A percentile compares a stretch with the other conserved stretches of the same genome.
These are phyloP conservation scores for Catagonus wagneri DNA, from an alignment of 2,113 vertebrate genomes.

Conservation along the genomic window DNA sequence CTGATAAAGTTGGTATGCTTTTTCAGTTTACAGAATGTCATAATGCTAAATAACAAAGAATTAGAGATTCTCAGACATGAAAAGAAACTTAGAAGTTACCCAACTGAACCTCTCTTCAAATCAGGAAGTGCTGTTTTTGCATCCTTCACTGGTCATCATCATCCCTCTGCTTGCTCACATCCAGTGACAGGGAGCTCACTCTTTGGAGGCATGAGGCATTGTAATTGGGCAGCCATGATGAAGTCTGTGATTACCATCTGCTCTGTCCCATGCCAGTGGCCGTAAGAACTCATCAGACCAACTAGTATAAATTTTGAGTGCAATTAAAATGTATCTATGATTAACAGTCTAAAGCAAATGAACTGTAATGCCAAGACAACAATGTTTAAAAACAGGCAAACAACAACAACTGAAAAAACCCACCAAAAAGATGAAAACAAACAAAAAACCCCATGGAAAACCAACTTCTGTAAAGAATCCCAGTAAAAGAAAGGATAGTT, in stretches of 20 bases:
- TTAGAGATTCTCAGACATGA: background rate
- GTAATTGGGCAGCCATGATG: background rate
- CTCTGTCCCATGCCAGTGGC: background rate
- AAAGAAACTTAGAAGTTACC: background rate
- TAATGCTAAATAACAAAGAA: slow-evolving; percentile 10
- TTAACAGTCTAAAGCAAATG: background rate
- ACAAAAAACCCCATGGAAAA: background rate
- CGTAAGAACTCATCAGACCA: background rate
- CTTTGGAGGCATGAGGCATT: background rate
- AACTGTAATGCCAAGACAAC: background rate
- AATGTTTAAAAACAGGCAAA: background rate
- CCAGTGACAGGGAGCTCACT: background rate
- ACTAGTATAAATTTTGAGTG: background rate
- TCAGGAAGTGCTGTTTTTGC: background rate
- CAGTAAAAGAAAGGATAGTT: background rate
- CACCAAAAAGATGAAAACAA: background rate
- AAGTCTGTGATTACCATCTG: background rate
- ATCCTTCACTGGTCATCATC: background rate
- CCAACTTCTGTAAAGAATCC: background rate
- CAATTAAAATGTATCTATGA: background rate
- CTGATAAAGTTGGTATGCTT: background rate
- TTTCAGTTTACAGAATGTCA: background rate
- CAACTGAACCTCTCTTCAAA: background rate
- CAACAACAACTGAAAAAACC: background rate
- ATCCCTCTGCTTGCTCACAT: background rate